These are phyloP conservation scores for Physocephala rufipes DNA, from an alignment of 2,888 invertebrate species.

Conservation along the genomic window DNA sequence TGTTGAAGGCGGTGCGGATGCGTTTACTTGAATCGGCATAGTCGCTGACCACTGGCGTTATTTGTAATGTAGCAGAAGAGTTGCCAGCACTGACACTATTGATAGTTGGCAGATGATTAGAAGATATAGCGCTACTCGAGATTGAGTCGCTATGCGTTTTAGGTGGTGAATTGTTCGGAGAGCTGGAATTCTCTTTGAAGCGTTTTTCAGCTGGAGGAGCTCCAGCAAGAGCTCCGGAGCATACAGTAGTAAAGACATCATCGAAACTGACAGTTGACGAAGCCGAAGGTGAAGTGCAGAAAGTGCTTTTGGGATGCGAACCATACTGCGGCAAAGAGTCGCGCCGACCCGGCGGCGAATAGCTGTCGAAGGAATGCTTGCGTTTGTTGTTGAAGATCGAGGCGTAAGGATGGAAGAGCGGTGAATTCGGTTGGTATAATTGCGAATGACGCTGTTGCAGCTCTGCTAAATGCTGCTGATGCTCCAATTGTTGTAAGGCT, in stretches of 20 bases:
- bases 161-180: constrained; percentile 56
- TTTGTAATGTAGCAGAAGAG: constrained; percentile 40
- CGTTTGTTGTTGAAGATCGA: constrained; percentile 54
- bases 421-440: constrained; percentile 41
- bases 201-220: constrained; percentile 47
- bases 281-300: constrained; percentile 63
- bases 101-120: constrained; percentile 55
- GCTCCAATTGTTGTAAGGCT: constrained; percentile 52
- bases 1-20: constrained; percentile 93
- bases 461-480: constrained; percentile 38
- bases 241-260: constrained; percentile 45
- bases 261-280: constrained; percentile 57
- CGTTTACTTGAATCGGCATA: constrained; percentile 81
- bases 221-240: constrained; percentile 15
- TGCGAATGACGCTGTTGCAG: constrained; percentile 45
- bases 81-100: constrained; percentile 1
- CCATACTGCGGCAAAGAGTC: constrained; percentile 40
- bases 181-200: constrained; percentile 55
- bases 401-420: constrained; percentile 57
- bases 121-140: constrained; percentile 48
- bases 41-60: constrained; percentile 60
- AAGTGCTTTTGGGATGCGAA: constrained; percentile 47
- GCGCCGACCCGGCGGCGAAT: constrained; percentile 50
- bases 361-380: constrained; percentile 50
- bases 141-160: constrained; percentile 44